Evolutionary conservation across 2,113 vertebrate genomes (phyloP).

Genomic region (Laticauda colubrina): DNA sequence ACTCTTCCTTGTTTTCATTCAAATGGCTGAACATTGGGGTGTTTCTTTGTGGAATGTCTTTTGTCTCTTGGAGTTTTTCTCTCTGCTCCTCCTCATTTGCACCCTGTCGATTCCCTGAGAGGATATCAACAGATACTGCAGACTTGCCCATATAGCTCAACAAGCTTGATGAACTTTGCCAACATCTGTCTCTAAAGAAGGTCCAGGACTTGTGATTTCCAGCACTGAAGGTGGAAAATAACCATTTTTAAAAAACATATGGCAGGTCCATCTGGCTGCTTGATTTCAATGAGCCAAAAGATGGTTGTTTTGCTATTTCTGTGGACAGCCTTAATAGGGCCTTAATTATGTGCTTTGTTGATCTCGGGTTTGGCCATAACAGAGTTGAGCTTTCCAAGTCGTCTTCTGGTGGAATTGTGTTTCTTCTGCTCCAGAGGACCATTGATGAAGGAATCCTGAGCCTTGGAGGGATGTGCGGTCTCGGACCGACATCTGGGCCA

Average conservation of each 20-base stretch:
- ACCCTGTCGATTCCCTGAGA: background rate
- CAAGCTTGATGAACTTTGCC: background rate
- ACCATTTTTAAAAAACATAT: background rate
- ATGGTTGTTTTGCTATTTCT: background rate
- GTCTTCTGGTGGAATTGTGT: background rate
- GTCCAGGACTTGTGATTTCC: background rate
- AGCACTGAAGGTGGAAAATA: background rate
- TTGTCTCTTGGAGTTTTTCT: background rate
- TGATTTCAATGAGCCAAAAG: background rate
- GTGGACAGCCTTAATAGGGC: background rate
- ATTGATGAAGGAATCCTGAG: background rate
- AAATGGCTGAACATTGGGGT: accelerated
- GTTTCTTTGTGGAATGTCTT: background rate
- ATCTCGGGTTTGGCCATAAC: background rate
- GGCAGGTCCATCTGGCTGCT: constrained; percentile 5
- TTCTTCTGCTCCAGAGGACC: background rate
- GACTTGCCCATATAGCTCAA: background rate
- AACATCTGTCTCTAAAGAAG: background rate
- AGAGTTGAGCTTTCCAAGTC: background rate
- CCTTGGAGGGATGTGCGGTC: background rate
- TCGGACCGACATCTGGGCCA: background rate
- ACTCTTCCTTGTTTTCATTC: background rate
- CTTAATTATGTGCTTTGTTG: background rate
- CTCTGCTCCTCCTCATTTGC: too few species aligned
- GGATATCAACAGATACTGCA: background rate